Base-by-base conservation (phyloP, 1,140 invertebrate genomes). In the Rhopalosiphum maidis region DNA sequence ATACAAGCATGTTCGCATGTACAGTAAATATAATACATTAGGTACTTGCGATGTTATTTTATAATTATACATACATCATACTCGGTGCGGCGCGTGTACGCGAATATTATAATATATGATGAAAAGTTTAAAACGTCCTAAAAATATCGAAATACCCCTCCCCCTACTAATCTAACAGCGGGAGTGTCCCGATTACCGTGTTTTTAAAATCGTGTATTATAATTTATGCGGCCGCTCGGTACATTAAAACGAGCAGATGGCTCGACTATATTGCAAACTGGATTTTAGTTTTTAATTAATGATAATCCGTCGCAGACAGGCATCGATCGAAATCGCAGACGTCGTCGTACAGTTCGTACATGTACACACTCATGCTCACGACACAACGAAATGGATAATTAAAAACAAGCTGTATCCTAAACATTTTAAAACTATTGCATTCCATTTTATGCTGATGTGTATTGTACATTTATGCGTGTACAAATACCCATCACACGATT, bases 251-350 rank as follows among this genome's bases (percentile, higher is more conserved):
- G 77, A 37, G 35, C 77, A 83, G 77, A 83, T 83, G 77, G 77
- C 77, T 83, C 77, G 77, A 83, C 77, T 37, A 37, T 37, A 37
- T 83, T 37, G 77, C 77, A 83, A 85, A 85, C 83, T 41, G 83
- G 83, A 85, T 85, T 85, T 85, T 85, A 85, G 23, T 85, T 43
- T 85, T 43, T 85, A 85, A 85, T 85, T 43, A 85, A 85, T 41
- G 83, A 25, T 43, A 85, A 43, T 85, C 83, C 37, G 83, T 85
- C 83, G 22, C 41, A 41, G 83, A 41, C 37, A 41, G 35, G 83
- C 83, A 41, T 85, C 83, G 37, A 85, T 85, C 83, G 83, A 41
- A 85, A 85, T 43, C 83, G 83, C 83, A 25, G 83, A 85, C 37
- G 83, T 25, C 83, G 37, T 41, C 4, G 37, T 7, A 15, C 83